phyloP scores from a whole-genome alignment of 2,113 vertebrate genomes.

The Sterna hirundo region DNA sequence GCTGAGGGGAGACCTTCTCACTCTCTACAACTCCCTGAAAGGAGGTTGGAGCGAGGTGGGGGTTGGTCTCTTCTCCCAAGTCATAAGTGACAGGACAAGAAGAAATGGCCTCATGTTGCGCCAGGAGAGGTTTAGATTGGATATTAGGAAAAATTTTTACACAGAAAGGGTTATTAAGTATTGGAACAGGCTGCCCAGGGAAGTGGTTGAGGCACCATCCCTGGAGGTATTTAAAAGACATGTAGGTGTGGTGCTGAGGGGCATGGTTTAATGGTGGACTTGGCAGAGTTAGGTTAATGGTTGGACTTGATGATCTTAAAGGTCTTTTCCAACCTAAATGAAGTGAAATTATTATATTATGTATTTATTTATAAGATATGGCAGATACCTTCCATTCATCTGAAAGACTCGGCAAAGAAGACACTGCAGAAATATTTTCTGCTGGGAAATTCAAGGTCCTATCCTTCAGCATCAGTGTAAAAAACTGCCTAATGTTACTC shows the following conservation, averaged over 20 bases:
- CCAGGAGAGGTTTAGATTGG: background rate
- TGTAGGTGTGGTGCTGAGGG: background rate
- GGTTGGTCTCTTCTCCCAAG: background rate
- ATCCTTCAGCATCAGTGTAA: background rate
- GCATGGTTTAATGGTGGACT: background rate
- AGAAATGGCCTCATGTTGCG: background rate
- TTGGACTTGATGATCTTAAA: background rate
- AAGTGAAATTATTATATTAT: background rate
- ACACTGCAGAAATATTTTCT: background rate
- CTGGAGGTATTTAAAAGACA: background rate
- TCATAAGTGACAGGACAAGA: background rate
- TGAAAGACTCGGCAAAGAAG: background rate
- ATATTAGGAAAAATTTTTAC: background rate
- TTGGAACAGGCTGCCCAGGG: background rate
- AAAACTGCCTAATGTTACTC: background rate
- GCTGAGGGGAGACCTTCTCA: background rate
- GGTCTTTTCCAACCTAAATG: background rate
- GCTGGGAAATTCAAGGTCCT: background rate
- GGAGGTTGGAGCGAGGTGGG: background rate
- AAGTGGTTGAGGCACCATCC: background rate
- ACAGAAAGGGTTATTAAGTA: too few relatives aligned
- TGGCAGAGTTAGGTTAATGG: background rate
- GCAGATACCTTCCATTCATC: background rate
- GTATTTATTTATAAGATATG: background rate
- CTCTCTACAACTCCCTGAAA: background rate